Evolutionary conservation across 2,888 invertebrate species (phyloP).

Genomic region (Schizaphis graminum): DNA sequence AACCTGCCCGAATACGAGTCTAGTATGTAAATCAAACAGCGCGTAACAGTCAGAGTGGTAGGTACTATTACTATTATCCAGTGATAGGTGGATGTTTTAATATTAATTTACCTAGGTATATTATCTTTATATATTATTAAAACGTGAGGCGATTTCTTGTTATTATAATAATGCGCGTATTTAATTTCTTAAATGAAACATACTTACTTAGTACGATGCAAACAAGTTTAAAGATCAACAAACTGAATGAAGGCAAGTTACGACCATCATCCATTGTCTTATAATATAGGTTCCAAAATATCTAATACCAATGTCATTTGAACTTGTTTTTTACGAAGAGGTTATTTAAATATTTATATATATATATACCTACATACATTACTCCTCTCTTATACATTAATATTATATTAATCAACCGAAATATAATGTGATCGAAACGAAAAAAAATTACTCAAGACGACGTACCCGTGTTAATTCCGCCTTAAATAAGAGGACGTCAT

Average conservation of each 20-base stretch:
- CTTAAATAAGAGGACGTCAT: background rate
- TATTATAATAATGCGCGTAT: too few relatives aligned
- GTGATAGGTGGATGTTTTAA: too few relatives aligned
- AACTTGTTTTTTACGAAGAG: background rate
- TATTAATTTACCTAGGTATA: background rate
- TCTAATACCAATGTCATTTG: background rate
- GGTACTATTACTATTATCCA: background rate
- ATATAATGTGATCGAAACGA: background rate
- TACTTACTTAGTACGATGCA: background rate
- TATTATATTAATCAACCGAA: background rate
- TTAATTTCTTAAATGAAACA: background rate
- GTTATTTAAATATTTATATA: background rate
- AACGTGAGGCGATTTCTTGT: too few relatives aligned
- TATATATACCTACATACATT: too few relatives aligned
- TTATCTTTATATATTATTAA: too few relatives aligned
- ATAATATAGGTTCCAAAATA: background rate
- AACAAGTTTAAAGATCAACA: background rate
- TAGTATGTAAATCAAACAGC: background rate
- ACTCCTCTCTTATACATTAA: too few relatives aligned
- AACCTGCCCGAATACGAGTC: background rate
- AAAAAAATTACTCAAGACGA: background rate
- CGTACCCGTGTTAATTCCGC: background rate
- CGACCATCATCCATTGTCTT: background rate
- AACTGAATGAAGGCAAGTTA: background rate
- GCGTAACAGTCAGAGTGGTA: background rate